Evolutionary conservation across 2,888 invertebrate species (phyloP), one percentile per base, ranked within the genome.

Genomic region (Barypeithes pellucidus): DNA sequence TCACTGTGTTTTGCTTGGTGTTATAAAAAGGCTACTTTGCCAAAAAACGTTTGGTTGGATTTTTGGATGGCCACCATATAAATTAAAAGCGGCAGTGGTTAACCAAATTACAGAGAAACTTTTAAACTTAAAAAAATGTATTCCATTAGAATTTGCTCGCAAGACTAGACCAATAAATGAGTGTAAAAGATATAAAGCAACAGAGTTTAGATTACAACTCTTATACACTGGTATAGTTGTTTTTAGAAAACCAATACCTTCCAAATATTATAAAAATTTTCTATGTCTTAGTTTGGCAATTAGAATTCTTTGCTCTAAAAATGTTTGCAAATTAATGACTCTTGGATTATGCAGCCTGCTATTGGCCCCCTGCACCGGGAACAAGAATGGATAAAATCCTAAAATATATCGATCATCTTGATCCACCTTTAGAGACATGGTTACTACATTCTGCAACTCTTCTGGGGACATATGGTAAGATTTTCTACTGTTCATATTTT

Each of bases 131-230:
- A 8, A 12, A 11, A 36, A 8, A 11, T 65, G 18, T 54, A 65
- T 73, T 59, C 68, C 73, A 45, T 18, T 22, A 43, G 73, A 73
- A 63, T 73, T 73, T 73, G 18, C 65, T 8, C 62, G 69, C 41
- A 73, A 69, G 57, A 69, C 73, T 33, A 60, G 73, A 63, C 16
- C 41, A 29, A 63, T 63, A 43, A 50, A 57, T 20, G 73, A 73
- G 24, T 52, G 68, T 43, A 73, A 65, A 52, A 73, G 73, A 57
- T 73, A 73, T 45, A 73, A 73, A 67, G 73, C 73, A 11, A 73
- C 33, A 20, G 63, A 73, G 41, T 60, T 68, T 24, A 60, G 73
- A 68, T 68, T 45, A 70, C 66, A 70, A 2, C 9, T 36, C 3
- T 8, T 36, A 5, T 36, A 36, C 9, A 36, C 36, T 2, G 36